Conservation (phyloP, 2,113 vertebrate genomes). For the Neolamprologus hecqui region DNA sequence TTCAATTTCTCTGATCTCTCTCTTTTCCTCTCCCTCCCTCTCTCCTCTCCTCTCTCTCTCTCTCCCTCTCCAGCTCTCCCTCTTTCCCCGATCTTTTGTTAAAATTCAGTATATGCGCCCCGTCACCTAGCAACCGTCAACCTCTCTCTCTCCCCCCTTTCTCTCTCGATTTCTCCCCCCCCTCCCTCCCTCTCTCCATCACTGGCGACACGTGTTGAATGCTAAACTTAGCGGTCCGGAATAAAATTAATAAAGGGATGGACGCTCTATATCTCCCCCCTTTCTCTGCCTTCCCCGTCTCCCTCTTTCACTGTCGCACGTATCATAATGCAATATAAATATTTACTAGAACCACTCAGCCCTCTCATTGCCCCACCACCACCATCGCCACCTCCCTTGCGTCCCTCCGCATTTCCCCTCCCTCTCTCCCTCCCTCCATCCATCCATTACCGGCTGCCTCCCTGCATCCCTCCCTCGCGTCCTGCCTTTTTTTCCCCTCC, state of each 20-base stretch:
- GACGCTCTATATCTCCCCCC: slow-evolving; percentile 43
- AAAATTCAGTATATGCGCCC: slow-evolving; percentile 83
- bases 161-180: slow-evolving; percentile 39
- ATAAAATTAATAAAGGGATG: slow-evolving; percentile 75
- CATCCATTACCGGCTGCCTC: slow-evolving; percentile 38
- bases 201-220: slow-evolving; percentile 82
- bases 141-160: slow-evolving; percentile 62
- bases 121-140: slow-evolving; percentile 81
- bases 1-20: slow-evolving; percentile 73
- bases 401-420: slow-evolving; percentile 37
- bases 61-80: slow-evolving; percentile 59
- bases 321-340: slow-evolving; percentile 80
- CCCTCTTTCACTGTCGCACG: slow-evolving; percentile 47
- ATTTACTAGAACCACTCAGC: slow-evolving; percentile 76
- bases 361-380: slow-evolving; percentile 42
- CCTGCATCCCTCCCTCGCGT: slow-evolving; percentile 33
- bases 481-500: slow-evolving; percentile 11
- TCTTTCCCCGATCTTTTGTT: slow-evolving; percentile 79
- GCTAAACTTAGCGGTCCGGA: slow-evolving; percentile 80
- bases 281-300: slow-evolving; percentile 23
- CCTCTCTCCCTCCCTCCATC: slow-evolving; percentile 14
- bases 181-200: slow-evolving; percentile 66
- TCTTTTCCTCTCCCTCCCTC: slow-evolving; percentile 33
- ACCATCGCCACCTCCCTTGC: neutral
- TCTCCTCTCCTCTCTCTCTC: slow-evolving; percentile 42